Base-by-base conservation (phyloP, 2,797 vertebrate species). In the Melanotaenia trifasciata region DNA sequence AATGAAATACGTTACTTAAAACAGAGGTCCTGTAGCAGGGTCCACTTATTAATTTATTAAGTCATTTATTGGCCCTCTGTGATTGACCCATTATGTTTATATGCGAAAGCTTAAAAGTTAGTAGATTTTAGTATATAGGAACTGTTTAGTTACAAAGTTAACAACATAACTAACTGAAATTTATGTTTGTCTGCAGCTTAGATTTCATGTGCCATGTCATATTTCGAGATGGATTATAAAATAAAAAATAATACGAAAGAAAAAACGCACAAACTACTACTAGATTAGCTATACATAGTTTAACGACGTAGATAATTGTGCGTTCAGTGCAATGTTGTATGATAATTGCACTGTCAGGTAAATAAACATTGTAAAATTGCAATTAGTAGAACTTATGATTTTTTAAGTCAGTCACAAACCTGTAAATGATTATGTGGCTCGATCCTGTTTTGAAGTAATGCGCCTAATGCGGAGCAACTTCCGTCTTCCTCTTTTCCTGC, bases 401-500 rank as follows among this genome's bases (percentile, higher is more conserved):
- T 6, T n/a, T 13, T 11, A 1, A 43, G 7, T 36, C 5, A 80
- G 83, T 80, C 73, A 89, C 76, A 54, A 63, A 40, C 0, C 0
- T 32, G 24, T 14, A 53, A 22, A 43, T 74, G 33, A 50, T 13
- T 32, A 11, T 14, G 1, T 9, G 30, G 13, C 1, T 0, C 1
- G 6, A 11, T 14, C 2, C 4, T 10, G 67, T 87, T 91, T 90
- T 84, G 66, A 84, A 92, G 85, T 64, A 76, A 57, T 45, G 70
- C 86, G 87, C 86, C 32, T 3, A 1, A 0, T 35, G 1, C 20
- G 0, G 0, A 13, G 35, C 65, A 4, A 76, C 63, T 89, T 92
- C 90, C 87, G 87, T 50, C 3, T 57, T 57, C 43, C 24, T 6
- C 28, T 18, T 56, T 2, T 30, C 26, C 2, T 5, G 1, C 81